phyloP scores from a whole-genome alignment of 2,797 vertebrate species.

The Picus viridis region DNA sequence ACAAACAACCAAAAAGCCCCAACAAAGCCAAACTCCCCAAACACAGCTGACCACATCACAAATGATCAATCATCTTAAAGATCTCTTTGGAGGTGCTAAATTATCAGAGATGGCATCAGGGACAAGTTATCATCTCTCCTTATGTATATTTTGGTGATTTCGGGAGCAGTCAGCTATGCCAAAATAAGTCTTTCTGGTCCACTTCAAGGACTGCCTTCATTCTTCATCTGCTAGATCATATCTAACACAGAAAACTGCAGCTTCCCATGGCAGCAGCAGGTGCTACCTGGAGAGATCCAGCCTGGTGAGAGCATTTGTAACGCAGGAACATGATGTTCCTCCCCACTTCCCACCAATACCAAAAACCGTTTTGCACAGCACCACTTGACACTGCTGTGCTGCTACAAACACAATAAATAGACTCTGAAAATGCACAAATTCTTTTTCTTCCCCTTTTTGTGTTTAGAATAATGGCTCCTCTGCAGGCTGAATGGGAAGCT shows the following conservation, averaged over 20 bases:
- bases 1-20: accelerated
- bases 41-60: background rate
- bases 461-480: conserved; percentile 63
- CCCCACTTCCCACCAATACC: background rate
- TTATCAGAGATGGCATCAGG: background rate
- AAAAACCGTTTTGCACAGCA: background rate
- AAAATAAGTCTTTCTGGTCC: background rate
- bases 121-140: background rate
- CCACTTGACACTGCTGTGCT: background rate
- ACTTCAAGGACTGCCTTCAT: background rate
- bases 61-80: background rate
- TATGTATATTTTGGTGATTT: background rate
- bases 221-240: background rate
- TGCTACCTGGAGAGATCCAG: background rate
- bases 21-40: background rate
- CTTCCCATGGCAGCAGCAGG: background rate
- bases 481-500: conserved; percentile 29
- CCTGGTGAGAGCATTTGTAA: background rate
- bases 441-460: background rate
- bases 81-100: background rate
- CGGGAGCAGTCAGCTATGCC: background rate
- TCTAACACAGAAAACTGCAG: background rate
- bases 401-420: background rate
- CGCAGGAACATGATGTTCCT: accelerated
- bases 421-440: conserved; percentile 4